These are phyloP conservation scores for Chauna torquata DNA, from an alignment of 2,113 vertebrate species.

Conservation along the genomic window DNA sequence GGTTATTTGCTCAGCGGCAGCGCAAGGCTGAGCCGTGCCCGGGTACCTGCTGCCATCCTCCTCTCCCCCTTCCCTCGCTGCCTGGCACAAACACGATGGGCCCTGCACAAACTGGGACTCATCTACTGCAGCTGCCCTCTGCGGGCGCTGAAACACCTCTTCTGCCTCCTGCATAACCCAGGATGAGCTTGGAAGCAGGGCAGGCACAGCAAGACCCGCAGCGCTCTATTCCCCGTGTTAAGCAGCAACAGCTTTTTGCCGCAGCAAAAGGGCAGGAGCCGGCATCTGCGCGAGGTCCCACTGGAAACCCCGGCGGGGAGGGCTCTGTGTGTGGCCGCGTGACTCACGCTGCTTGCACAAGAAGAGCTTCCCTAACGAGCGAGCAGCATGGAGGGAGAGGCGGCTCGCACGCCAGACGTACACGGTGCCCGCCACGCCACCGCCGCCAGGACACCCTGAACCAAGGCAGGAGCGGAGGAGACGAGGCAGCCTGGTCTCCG, in stretches of 20 bases:
- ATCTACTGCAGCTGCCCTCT: not conserved
- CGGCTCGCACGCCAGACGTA: not conserved
- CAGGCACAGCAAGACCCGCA: not conserved
- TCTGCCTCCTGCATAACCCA: accelerated
- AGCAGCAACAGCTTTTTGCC: not conserved
- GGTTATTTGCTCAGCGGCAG: not conserved
- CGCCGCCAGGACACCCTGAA: not conserved
- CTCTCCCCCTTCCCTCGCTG: not conserved
- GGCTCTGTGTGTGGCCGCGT: not conserved
- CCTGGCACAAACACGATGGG: no score
- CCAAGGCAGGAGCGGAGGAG: not conserved
- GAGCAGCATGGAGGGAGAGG: not conserved
- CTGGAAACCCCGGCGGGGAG: not conserved
- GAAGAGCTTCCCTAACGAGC: not conserved
- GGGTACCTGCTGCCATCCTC: not conserved
- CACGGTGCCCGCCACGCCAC: not conserved
- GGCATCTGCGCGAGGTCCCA: not conserved
- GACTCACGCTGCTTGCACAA: not conserved
- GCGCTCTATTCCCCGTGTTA: no score
- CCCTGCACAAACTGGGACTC: not conserved
- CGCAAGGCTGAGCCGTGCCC: not conserved
- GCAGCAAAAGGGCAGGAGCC: not conserved
- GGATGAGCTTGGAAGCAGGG: accelerated
- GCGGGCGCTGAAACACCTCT: not conserved
- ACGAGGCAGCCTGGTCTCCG: not conserved